phyloP scores from a whole-genome alignment of 2,113 vertebrate species.

The Seriola aureovittata region DNA sequence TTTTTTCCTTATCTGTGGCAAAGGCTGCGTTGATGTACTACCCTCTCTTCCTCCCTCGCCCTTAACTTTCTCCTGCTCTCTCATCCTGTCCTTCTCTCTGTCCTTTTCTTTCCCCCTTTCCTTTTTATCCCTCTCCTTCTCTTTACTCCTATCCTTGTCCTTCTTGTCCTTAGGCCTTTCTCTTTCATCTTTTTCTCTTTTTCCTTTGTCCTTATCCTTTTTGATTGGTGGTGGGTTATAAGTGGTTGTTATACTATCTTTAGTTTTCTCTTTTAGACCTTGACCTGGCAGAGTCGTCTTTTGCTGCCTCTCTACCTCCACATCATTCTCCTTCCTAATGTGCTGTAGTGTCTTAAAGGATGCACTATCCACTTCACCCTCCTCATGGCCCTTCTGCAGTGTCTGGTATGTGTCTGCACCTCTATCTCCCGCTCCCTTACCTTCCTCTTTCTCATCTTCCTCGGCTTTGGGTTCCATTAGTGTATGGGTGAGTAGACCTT shows the following conservation, averaged over 20 bases:
- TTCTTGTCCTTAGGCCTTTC: constrained; percentile 63
- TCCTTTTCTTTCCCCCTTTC: constrained; percentile 68
- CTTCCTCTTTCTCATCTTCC: constrained; percentile 41
- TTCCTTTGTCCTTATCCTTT: constrained; percentile 73
- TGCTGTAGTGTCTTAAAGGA: constrained; percentile 60
- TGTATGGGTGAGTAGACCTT: constrained; percentile 33
- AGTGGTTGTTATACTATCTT: constrained; percentile 55
- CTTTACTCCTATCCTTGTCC: constrained; percentile 68
- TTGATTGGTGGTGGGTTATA: constrained; percentile 60
- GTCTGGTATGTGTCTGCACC: constrained; percentile 34
- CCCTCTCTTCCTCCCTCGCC: constrained; percentile 56
- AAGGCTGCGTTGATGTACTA: background rate
- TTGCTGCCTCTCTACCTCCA: constrained; percentile 68
- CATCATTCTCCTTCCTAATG: constrained; percentile 64
- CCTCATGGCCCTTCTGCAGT: constrained; percentile 35
- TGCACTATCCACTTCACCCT: constrained; percentile 22
- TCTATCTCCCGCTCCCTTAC: constrained; percentile 12
- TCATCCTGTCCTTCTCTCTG: constrained; percentile 63
- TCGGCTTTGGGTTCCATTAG: constrained; percentile 51
- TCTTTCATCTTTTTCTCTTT: constrained; percentile 65
- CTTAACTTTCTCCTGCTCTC: constrained; percentile 60
- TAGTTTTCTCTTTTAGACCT: constrained; percentile 69
- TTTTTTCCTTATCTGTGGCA: constrained; percentile 62
- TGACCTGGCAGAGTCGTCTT: constrained; percentile 50
- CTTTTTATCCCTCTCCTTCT: constrained; percentile 70